Percentiles rank a stretch among this genome's conserved stretches.
phyloP scores from a whole-genome alignment of 2,888 invertebrate genomes.

The Pyrochroa serraticornis region DNA sequence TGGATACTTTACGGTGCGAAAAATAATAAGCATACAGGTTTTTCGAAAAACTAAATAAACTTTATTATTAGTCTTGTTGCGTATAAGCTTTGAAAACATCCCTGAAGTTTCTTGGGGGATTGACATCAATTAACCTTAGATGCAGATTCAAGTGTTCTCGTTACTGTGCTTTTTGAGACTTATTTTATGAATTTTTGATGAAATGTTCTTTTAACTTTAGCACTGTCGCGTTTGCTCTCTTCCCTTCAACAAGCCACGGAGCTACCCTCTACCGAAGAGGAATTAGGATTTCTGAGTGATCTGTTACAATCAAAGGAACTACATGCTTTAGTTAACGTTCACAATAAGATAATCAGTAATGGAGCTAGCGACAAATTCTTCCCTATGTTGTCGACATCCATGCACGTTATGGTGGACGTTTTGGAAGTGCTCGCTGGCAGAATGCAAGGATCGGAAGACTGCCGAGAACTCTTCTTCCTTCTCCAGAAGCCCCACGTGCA shows the following conservation, averaged over 20 bases:
- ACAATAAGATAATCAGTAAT: conserved; percentile 85
- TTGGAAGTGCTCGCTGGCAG: conserved; percentile 75
- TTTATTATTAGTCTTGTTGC: too few species aligned
- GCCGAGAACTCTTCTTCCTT: conserved; percentile 78
- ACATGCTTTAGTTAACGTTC: conserved; percentile 88
- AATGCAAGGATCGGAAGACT: conserved; percentile 72
- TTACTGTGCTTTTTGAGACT: too few species aligned
- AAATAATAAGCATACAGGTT: too few species aligned
- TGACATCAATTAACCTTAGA: too few species aligned
- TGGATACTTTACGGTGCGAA: too few species aligned
- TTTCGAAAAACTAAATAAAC: too few species aligned
- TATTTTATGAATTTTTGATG: conserved; percentile 13
- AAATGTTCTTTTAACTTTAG: conserved; percentile 63
- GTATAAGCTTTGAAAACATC: too few species aligned
- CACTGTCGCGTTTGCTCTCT: conserved; percentile 77
- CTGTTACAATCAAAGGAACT: conserved; percentile 85
- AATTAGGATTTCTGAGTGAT: conserved; percentile 83
- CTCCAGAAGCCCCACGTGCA: conserved; percentile 87
- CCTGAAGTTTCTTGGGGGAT: too few species aligned
- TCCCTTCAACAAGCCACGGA: conserved; percentile 82
- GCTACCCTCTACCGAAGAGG: conserved; percentile 78
- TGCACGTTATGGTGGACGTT: conserved; percentile 79
- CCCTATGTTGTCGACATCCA: conserved; percentile 83
- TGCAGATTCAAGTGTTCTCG: too few species aligned
- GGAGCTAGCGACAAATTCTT: conserved; percentile 84